phyloP scores from a whole-genome alignment of 2,888 invertebrate genomes.

The Drosophila tanythrix region DNA sequence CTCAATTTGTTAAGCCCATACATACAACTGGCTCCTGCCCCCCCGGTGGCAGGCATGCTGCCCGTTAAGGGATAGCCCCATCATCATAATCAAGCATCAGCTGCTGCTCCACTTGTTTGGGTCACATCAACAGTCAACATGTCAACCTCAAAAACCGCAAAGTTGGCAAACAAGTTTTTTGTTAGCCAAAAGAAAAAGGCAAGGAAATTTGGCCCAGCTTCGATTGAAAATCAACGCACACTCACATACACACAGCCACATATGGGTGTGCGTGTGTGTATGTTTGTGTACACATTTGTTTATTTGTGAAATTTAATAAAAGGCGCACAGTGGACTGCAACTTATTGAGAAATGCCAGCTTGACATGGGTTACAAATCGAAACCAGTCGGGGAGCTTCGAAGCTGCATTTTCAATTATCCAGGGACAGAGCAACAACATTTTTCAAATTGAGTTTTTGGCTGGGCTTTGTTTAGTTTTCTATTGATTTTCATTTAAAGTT shows the following conservation, averaged over 20 bases:
- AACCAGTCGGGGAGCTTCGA: neutral
- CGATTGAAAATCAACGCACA: constrained; percentile 77
- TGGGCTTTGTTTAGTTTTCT: constrained; percentile 46
- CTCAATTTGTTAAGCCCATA: constrained; percentile 48
- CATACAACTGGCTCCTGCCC: neutral
- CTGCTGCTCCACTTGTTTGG: constrained; percentile 73
- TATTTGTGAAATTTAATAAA: constrained; percentile 71
- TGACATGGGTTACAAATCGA: constrained; percentile 53
- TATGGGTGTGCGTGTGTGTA: constrained; percentile 15
- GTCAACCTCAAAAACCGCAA: constrained; percentile 81
- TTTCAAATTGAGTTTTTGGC: constrained; percentile 42
- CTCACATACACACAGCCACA: constrained; percentile 30
- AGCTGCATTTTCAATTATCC: constrained; percentile 12
- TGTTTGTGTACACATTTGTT: constrained; percentile 46
- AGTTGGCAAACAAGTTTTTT: constrained; percentile 77
- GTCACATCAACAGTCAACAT: constrained; percentile 78
- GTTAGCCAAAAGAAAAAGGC: constrained; percentile 41
- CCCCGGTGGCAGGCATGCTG: neutral
- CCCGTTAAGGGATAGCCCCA: constrained; percentile 27
- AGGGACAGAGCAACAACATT: constrained; percentile 17
- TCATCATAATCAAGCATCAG: constrained; percentile 72
- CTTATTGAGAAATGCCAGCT: constrained; percentile 54
- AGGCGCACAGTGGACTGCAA: constrained; percentile 66
- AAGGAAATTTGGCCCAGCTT: constrained; percentile 62
- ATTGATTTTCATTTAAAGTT: constrained; percentile 42